Conservation (phyloP, 1,140 invertebrate species). For the Apis dorsata region DNA sequence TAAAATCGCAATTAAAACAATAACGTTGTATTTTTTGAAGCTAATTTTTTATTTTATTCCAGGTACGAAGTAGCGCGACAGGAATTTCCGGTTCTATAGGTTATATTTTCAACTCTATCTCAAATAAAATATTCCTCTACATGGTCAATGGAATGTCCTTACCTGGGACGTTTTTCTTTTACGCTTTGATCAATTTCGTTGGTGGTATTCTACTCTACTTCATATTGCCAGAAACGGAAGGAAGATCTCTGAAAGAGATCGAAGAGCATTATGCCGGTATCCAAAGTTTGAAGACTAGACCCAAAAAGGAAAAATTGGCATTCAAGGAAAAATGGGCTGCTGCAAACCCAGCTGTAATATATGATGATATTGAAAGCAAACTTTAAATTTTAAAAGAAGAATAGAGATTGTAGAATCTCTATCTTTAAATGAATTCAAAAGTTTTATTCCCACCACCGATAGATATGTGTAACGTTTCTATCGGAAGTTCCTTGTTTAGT, state of each 20-base stretch:
- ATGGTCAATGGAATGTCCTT: constrained; percentile 83
- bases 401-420: neutral
- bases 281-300: constrained; percentile 77
- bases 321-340: constrained; percentile 77
- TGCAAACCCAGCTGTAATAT: constrained; percentile 70
- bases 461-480: neutral
- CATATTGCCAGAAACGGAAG: constrained; percentile 90
- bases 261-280: constrained; percentile 84
- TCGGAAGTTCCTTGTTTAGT: neutral
- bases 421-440: too few relatives aligned
- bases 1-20: too few relatives aligned
- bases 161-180: constrained; percentile 85
- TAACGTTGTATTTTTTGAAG: too few relatives aligned
- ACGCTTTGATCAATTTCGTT: constrained; percentile 84
- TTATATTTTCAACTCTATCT: constrained; percentile 86
- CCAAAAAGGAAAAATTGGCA: constrained; percentile 62
- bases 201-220: constrained; percentile 82
- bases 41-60: constrained; percentile 13
- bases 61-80: constrained; percentile 84
- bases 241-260: constrained; percentile 88
- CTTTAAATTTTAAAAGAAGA: constrained; percentile 53
- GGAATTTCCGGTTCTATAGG: constrained; percentile 85
- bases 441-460: too few relatives aligned
- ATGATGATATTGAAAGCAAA: constrained; percentile 75
- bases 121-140: constrained; percentile 86